Evolutionary conservation across 2,113 vertebrate genomes (phyloP), one percentile per base, ranked within the genome.

Genomic region (Oncorhynchus gorbuscha): DNA sequence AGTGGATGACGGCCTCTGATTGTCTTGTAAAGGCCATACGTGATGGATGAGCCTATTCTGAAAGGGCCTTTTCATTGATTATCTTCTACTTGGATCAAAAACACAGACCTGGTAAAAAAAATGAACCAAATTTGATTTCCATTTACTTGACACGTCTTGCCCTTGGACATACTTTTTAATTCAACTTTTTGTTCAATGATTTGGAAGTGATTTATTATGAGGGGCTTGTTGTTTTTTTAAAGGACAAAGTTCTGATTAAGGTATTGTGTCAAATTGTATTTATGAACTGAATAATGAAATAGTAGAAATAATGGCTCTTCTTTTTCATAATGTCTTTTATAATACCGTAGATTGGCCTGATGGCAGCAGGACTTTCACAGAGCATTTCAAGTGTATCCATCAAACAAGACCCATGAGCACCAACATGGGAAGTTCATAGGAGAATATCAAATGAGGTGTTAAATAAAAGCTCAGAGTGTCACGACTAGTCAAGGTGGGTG

Each of bases 61-160:
- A 88, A 88, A 88, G 80, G 76, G 69, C 66, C 59, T 70, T 83
- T 79, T 78, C 76, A 88, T 88, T 79, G 84, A 88, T 86, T 84
- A 85, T 84, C 79, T 85, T 74, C 72, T 76, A 81, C 79, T 83
- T 74, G 70, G 75, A 81, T 85, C 35, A 35, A 35, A 35, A 7
- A 35, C 68, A 71, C 73, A 73, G 71, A 62, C 30, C 26, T 11
- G 62, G 6, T 9, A 72, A 76, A 80, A 76, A 80, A 80, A 74
- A 59, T 39, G 51, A 20, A 64, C 58, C 1, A 24, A n/a, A 70
- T 66, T 32, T 51, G 68, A 65, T 73, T 74, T 73, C 64, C 81
- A 79, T 70, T 76, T 76, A 79, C 55, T 18, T 55, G 51, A 55
- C 24, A 68, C 16, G 22, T 5, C 62, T 71, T 73, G 61, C 75